Conservation (phyloP, 2,113 vertebrate species). For the Peromyscus polionotus region DNA sequence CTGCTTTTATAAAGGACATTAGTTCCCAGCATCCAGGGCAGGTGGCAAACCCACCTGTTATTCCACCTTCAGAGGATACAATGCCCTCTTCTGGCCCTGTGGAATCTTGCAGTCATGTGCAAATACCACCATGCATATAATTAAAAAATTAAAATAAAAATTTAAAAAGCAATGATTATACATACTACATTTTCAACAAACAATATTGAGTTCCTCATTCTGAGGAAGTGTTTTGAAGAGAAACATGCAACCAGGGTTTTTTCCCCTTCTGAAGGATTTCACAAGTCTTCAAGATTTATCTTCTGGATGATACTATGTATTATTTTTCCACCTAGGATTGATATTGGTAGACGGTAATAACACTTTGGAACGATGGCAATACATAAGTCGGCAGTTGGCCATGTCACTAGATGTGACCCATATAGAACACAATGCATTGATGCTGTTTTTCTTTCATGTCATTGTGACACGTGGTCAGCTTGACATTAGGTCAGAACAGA, state of each 20-base stretch:
- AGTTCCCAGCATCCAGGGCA: not conserved
- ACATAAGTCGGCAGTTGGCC: not conserved
- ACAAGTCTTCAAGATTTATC: not conserved
- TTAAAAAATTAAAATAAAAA: not conserved
- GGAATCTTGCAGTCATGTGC: not conserved
- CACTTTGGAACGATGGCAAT: constrained; percentile 1
- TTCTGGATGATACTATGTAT: not conserved
- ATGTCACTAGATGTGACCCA: not conserved
- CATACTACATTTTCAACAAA: not conserved
- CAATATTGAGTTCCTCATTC: not conserved
- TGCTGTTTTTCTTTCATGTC: constrained; percentile 60
- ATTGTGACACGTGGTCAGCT: constrained; percentile 76
- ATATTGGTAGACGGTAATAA: constrained; percentile 33
- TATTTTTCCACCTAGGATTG: constrained; percentile 26
- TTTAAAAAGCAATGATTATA: not conserved
- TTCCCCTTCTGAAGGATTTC: not conserved
- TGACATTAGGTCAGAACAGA: constrained; percentile 80
- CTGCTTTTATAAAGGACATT: not conserved
- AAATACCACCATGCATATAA: not conserved
- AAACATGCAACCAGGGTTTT: not conserved
- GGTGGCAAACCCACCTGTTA: not conserved
- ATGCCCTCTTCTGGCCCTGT: not conserved
- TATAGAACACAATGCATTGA: constrained; percentile 3
- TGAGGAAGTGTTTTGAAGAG: not conserved
- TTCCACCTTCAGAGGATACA: too few relatives aligned